Base-by-base conservation (phyloP, 2,888 invertebrate species). In the Eristalis tenax region DNA sequence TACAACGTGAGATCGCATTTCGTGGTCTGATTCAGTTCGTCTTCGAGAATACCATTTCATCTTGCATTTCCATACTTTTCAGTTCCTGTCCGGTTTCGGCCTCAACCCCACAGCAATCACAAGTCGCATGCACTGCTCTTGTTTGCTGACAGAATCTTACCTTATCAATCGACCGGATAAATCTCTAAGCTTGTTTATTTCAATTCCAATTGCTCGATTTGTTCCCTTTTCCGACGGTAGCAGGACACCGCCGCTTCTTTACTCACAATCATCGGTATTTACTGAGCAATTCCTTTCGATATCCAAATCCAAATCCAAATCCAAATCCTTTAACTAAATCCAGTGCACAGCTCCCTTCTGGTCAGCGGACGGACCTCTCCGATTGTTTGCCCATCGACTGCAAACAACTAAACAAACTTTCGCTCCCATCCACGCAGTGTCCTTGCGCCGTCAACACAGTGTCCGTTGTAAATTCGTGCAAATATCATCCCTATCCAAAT, bases 401-500 rank as follows among this genome's bases (percentile, higher is more conserved):
- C 65, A 83, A 83, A 83, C 63, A 83, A 65, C 59, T 35, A 74
- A 83, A 79, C 11, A 75, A 74, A 83, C 79, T 70, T 65, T 43
- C 61, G 1, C 43, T 2, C 5, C 59, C 26, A 13, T 59, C 15
- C 59, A 32, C 32, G 32, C 13, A 23, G 23, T 5, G 65, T 66
- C 50, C 70, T 56, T 23, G 40, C 23, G 11, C 18, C 18, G 23
- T 65, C 43, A 6, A 5, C 32, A 32, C 32, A 59, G 13, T 70
- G 76, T 85, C 85, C 81, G 66, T 38, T 74, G 43, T 63, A 73
- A 76, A 66, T 80, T 68, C 69, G 68, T n/a, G 73, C 81, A 85
- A 85, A 85, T 81, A 77, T 66, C 63, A 69, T 76, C 76, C 50
- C 68, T 57, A 80, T 83, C 71, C 70, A 68, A 83, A 66, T 79